Evolutionary conservation across 2,797 vertebrate species (phyloP), one percentile per base, ranked within the genome.

Genomic region (Eupleurogrammus muticus): DNA sequence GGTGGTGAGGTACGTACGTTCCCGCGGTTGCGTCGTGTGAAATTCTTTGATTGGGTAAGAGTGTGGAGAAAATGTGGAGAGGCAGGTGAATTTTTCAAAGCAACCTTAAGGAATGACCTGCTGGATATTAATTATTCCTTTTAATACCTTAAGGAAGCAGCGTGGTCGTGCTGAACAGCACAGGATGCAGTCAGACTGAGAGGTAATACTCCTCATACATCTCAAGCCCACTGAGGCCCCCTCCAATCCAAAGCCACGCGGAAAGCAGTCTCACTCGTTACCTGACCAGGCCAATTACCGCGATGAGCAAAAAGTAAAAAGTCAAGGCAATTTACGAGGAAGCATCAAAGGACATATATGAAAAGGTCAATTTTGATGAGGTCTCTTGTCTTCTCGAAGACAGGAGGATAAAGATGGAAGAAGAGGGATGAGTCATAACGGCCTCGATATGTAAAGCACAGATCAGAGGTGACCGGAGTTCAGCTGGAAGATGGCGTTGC

Each of bases 321-420:
- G 89, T 86, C 89, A 87, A 77, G 59, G 75, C 87, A 87, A 90
- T 92, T 89, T 89, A 86, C 38, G 75, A 74, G 77, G 79, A 77
- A 81, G 81, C 86, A 84, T 85, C 85, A 90, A 89, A 91, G 84
- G 76, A 90, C 78, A 78, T 70, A 66, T 77, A 75, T 78, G 85
- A 89, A 90, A 92, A 92, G 90, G 90, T 92, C 87, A 90, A 28
- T 71, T 89, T 80, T 91, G 87, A 91, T 88, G 87, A 89, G 81
- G 79, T 65, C 57, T 81, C 67, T 34, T 34, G 67, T 86, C 70
- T 80, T 73, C 80, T 70, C 70, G 47, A 62, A 81, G 54, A 82
- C 86, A 68, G 46, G 47, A 47, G 75, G 73, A 71, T 76, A 67
- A 80, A 82, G 67, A 59, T 48, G 52, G 55, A 35, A 57, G 61